Conservation (phyloP, 2,888 invertebrate genomes). For the Auanema freiburgensis region DNA sequence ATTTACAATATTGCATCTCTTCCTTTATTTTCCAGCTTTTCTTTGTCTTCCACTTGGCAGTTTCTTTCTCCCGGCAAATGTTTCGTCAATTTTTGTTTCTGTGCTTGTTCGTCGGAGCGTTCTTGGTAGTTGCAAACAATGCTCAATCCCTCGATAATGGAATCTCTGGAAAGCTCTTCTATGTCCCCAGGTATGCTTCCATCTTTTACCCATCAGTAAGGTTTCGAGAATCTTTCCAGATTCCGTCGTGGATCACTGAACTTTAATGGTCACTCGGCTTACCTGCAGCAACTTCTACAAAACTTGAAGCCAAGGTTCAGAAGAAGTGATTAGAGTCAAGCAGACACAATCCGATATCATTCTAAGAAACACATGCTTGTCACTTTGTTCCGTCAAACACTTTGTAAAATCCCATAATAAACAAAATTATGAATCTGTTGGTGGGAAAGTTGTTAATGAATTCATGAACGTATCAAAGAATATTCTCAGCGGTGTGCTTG, state of each 20-base stretch:
- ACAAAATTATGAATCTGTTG: no score
- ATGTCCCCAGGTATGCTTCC: slow-evolving; percentile 4
- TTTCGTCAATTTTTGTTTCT: slow-evolving; percentile 4
- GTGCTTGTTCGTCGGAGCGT: not conserved
- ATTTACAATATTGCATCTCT: not conserved
- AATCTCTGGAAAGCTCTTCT: slow-evolving; percentile 5
- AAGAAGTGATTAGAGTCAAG: slow-evolving; percentile 8
- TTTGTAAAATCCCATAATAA: no score
- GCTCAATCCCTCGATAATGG: slow-evolving; percentile 3
- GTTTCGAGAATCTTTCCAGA: slow-evolving; percentile 13
- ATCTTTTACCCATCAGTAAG: not conserved
- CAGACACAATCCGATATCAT: no score
- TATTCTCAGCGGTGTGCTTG: no score
- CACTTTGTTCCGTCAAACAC: no score
- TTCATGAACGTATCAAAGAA: no score
- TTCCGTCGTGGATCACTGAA: slow-evolving; percentile 32
- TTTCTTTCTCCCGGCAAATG: not conserved
- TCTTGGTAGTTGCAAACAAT: not conserved
- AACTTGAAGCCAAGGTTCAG: slow-evolving; percentile 41
- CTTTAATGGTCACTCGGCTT: slow-evolving; percentile 34
- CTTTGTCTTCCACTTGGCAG: slow-evolving; percentile 3
- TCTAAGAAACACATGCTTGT: no score
- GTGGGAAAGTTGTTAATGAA: no score
- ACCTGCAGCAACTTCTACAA: slow-evolving; percentile 37
- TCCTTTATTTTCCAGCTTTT: not conserved